Evolutionary conservation across 2,113 vertebrate genomes (phyloP).

Genomic region (Brachypodius melanocephalos): DNA sequence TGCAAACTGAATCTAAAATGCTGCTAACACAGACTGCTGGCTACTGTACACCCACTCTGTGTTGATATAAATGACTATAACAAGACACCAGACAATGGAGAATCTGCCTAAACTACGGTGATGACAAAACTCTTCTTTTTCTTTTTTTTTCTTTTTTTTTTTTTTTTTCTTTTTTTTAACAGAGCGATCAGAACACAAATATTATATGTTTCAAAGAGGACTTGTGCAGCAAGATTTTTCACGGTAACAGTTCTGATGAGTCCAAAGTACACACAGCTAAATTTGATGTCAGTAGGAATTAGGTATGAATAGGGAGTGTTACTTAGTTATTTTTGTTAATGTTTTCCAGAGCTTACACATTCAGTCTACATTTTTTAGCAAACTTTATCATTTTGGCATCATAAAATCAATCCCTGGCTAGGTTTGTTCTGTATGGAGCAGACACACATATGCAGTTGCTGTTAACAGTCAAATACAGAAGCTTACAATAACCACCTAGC

Average conservation of each 20-base stretch:
- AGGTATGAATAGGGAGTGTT: conserved; percentile 55
- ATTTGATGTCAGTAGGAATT: conserved; percentile 56
- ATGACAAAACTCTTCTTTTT: not conserved
- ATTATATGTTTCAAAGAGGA: not conserved
- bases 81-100: conserved; percentile 49
- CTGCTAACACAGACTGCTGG: conserved; percentile 51
- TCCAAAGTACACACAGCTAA: conserved; percentile 62
- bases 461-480: conserved; percentile 38
- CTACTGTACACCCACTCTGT: conserved; percentile 57
- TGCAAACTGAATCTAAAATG: conserved; percentile 41
- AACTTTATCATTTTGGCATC: conserved; percentile 60
- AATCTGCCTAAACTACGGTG: conserved; percentile 29
- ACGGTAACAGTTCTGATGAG: not conserved
- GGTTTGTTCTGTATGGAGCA: conserved; percentile 31
- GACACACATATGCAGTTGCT: not conserved
- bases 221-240: conserved; percentile 11
- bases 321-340: conserved; percentile 65
- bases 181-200: not conserved
- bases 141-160: too few relatives aligned
- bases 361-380: conserved; percentile 50
- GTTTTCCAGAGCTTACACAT: conserved; percentile 64
- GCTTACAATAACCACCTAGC: conserved; percentile 10
- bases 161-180: not conserved
- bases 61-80: conserved; percentile 50
- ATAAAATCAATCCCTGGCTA: conserved; percentile 49